These are phyloP conservation scores for Cyanistes caeruleus DNA, from an alignment of 2,113 vertebrate species.

Conservation along the genomic window DNA sequence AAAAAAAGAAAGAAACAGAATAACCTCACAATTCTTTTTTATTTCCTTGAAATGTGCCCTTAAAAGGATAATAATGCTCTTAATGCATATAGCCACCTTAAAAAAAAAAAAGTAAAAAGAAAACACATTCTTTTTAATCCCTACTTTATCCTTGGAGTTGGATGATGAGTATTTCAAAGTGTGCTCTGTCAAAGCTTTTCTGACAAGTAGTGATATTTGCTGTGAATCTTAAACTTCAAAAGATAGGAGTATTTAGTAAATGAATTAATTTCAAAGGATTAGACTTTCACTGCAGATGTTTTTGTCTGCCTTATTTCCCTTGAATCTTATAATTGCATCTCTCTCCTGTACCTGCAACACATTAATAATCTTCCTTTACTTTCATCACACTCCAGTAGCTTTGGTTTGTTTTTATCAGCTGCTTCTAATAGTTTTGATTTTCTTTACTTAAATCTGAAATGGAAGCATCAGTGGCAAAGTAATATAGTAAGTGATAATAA, in stretches of 20 bases:
- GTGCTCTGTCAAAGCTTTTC: neutral
- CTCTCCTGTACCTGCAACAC: neutral
- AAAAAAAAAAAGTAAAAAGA: neutral
- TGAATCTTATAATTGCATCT: slow-evolving; percentile 40
- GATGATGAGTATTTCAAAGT: neutral
- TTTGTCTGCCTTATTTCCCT: slow-evolving; percentile 20
- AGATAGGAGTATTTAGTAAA: neutral
- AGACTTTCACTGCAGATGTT: neutral
- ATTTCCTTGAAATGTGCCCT: neutral
- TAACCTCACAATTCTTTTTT: neutral
- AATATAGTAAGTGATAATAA: neutral
- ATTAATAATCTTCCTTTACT: slow-evolving; percentile 28
- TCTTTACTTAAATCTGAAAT: neutral
- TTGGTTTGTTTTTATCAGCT: neutral
- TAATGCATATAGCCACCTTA: neutral
- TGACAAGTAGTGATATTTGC: neutral
- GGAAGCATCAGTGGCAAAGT: neutral
- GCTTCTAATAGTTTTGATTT: neutral
- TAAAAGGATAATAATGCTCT: neutral
- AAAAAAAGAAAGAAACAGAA: neutral
- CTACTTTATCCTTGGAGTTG: neutral
- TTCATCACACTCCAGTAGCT: slow-evolving; percentile 9
- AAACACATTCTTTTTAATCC: neutral
- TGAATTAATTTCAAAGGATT: slow-evolving; percentile 25
- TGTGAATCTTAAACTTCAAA: slow-evolving; percentile 30